These are phyloP conservation scores for Etheostoma cragini DNA, from an alignment of 2,113 vertebrate species.

Conservation along the genomic window DNA sequence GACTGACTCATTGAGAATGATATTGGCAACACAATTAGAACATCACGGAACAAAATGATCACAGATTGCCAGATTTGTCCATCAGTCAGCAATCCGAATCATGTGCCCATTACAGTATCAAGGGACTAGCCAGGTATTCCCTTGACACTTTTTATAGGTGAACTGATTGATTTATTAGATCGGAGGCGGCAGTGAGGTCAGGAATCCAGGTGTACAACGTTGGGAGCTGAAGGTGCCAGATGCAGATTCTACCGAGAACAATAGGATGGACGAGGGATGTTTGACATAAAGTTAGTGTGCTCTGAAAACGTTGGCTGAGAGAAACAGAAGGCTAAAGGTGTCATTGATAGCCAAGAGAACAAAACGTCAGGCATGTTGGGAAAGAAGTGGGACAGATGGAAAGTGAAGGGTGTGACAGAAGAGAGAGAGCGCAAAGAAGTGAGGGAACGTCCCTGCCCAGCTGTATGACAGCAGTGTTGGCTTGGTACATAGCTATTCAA, in stretches of 20 bases:
- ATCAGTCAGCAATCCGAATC: slow-evolving; percentile 37
- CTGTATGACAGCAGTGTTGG: slow-evolving; percentile 56
- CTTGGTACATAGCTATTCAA: slow-evolving; percentile 23
- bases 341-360: slow-evolving; percentile 42
- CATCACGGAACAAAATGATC: slow-evolving; percentile 3
- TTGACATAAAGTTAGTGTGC: slow-evolving; percentile 18
- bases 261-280: slow-evolving; percentile 19
- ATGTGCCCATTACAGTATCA: slow-evolving; percentile 1
- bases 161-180: slow-evolving; percentile 70
- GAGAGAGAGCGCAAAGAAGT: slow-evolving; percentile 31
- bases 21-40: slow-evolving; percentile 3
- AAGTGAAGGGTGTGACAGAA: slow-evolving; percentile 56
- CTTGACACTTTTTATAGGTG: slow-evolving; percentile 54
- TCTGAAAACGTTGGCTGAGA: slow-evolving; percentile 26
- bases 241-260: slow-evolving; percentile 37
- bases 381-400: slow-evolving; percentile 41
- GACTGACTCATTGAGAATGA: neutral
- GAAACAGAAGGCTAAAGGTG: slow-evolving; percentile 35
- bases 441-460: slow-evolving; percentile 40
- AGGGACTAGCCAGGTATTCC: slow-evolving; percentile 42
- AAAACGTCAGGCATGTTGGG: slow-evolving; percentile 27
- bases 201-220: slow-evolving; percentile 57
- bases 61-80: slow-evolving; percentile 33
- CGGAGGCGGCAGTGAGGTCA: slow-evolving; percentile 42
- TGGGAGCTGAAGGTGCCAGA: slow-evolving; percentile 29